Base-by-base conservation (phyloP, 1,140 invertebrate genomes). In the Pseudomyrmex gracilis region DNA sequence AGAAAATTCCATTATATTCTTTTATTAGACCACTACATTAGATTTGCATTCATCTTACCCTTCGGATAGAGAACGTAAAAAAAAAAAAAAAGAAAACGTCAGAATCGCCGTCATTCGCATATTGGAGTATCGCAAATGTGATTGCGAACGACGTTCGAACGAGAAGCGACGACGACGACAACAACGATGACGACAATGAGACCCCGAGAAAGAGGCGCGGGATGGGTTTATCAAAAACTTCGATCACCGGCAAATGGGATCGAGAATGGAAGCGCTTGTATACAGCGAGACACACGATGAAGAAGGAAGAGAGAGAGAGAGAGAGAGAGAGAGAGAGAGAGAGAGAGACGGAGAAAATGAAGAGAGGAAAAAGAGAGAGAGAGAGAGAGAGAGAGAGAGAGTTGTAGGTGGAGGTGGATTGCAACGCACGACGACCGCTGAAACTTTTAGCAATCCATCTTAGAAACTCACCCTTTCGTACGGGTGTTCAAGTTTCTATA, bases 361-460 rank as follows among this genome's bases (percentile, higher is more conserved):
- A 12, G 49, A 71, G 9, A 34, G 24, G 20, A 22, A n/a, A 34
- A 9, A 47, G 12, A 47, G 43, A 9, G 13, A 12, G 24, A 12
- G n/a, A n/a, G 17, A 24, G 57, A 45, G 4, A 60, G 5, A 49
- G 2, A 47, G 22, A 61, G 2, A 22, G 53, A 51, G 15, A 51
- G 20, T 13, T 34, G 20, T 64, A 17, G 20, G 2, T 8, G 20
- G 49, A 80, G 53, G 4, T 34, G 34, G 63, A 55, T 49, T 49
- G 66, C 76, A 80, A 67, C 22, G 63, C 61, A 13, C 61, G 15
- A 82, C 64, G 55, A 83, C 17, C 76, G 77, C 58, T 85, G 49
- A 85, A 83, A 85, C 83, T 85, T 82, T 82, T 73, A 82, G 66
- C 83, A 82, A 85, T 85, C 57, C 82, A 85, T 85, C 83, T 85